Conservation (phyloP, 2,113 vertebrate genomes). For the Dolichotis patagonum region DNA sequence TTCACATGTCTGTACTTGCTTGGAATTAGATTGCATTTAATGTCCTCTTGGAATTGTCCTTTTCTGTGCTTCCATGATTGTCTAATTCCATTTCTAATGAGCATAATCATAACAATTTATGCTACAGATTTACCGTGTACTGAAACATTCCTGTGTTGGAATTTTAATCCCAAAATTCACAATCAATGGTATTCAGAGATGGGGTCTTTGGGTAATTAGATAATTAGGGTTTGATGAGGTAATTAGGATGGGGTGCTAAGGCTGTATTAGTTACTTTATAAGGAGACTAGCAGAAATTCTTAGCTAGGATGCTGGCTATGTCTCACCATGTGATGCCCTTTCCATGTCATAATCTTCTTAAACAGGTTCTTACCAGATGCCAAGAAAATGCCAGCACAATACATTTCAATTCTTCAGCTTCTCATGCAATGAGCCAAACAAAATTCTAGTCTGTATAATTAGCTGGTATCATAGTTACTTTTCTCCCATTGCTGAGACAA, state of each 20-base stretch:
- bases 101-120: not conserved
- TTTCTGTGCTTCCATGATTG: not conserved
- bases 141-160: not conserved
- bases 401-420: not conserved
- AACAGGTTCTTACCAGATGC: not conserved
- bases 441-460: not conserved
- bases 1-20: not conserved
- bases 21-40: not conserved
- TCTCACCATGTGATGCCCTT: no score
- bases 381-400: not conserved
- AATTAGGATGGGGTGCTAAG: not conserved
- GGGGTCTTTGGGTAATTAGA: not conserved
- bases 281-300: not conserved
- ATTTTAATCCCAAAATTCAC: not conserved
- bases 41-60: not conserved
- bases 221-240: not conserved
- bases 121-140: not conserved
- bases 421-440: not conserved
- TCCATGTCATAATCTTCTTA: not conserved
- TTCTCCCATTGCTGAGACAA: not conserved
- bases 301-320: not conserved
- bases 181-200: not conserved
- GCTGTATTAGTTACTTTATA: not conserved
- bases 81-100: not conserved
- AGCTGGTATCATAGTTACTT: not conserved